A percentile compares a stretch with the other conserved stretches of the same genome.
These are phyloP conservation scores for Lagodon rhomboides DNA, from an alignment of 2,797 vertebrate species.

Conservation along the genomic window DNA sequence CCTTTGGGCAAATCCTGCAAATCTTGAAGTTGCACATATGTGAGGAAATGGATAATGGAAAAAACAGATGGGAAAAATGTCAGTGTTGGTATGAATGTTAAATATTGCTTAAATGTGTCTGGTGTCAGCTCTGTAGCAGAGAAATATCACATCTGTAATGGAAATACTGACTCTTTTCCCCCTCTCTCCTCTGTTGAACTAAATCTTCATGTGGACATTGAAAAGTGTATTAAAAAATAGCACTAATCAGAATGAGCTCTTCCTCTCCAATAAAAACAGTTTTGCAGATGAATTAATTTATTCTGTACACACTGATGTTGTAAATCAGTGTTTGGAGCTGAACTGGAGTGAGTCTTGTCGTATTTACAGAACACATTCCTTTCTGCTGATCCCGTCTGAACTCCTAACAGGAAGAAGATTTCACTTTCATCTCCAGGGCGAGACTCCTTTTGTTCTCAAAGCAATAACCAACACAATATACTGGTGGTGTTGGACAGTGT, in stretches of 20 bases:
- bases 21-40: neutral
- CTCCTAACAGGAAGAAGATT: constrained; percentile 43
- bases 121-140: neutral
- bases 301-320: neutral
- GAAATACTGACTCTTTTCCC: neutral
- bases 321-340: constrained; percentile 4
- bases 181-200: neutral
- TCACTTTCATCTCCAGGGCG: constrained; percentile 20
- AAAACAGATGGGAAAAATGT: neutral
- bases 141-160: neutral
- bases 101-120: neutral
- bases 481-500: too few species aligned
- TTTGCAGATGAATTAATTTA: neutral
- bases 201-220: neutral
- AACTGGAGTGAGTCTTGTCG: neutral
- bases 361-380: constrained; percentile 49
- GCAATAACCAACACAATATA: too few species aligned
- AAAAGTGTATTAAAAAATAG: neutral
- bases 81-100: neutral
- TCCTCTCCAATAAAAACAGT: neutral
- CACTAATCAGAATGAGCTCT: neutral
- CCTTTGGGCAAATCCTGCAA: neutral
- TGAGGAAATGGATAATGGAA: neutral
- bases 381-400: constrained; percentile 31
- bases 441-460: neutral